These are phyloP conservation scores for Halocynthia aurantium DNA, from an alignment of 23 tunicate species.

Conservation along the genomic window DNA sequence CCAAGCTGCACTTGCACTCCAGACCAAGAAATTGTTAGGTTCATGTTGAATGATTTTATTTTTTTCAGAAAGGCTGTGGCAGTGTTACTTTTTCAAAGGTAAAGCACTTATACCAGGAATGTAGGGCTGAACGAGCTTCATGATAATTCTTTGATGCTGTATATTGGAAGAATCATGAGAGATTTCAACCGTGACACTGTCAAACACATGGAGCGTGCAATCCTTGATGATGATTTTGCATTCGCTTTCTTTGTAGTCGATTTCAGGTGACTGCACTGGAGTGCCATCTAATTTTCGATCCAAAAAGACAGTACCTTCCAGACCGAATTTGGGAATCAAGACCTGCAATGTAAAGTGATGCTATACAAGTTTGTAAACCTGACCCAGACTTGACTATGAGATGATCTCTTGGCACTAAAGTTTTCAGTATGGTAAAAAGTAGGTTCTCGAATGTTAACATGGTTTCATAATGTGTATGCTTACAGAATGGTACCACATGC, in stretches of 20 bases:
- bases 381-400: no score
- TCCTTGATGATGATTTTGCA: constrained; percentile 50
- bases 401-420: no score
- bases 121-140: constrained; percentile 60
- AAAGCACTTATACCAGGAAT: constrained; percentile 54
- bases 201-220: constrained; percentile 58
- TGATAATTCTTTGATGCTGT: constrained; percentile 75
- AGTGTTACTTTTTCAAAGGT: not conserved
- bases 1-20: no score
- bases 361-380: no score
- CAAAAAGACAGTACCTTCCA: constrained; percentile 93
- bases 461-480: no score
- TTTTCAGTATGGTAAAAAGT: no score
- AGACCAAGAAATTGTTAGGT: no score
- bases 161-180: constrained; percentile 79
- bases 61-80: not conserved
- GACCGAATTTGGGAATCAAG: constrained; percentile 80
- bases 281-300: constrained; percentile 53
- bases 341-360: constrained; percentile 20
- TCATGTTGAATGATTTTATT: not conserved
- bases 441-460: no score
- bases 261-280: constrained; percentile 1
- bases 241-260: constrained; percentile 51
- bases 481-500: no score
- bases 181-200: constrained; percentile 70